phyloP scores from a whole-genome alignment of 2,888 invertebrate species.

The Operophtera brumata region DNA sequence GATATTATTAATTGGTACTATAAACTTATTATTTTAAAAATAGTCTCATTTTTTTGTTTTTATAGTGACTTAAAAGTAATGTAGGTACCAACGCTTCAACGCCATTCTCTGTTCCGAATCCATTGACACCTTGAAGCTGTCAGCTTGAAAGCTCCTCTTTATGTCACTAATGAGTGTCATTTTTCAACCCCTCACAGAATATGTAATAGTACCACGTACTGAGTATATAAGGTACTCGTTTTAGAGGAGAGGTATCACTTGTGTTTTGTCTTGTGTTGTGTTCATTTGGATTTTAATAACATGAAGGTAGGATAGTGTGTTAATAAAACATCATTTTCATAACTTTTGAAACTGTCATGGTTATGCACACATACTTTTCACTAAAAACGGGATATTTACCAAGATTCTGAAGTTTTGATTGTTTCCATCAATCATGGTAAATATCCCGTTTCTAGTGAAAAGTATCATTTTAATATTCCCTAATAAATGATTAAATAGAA shows the following conservation, averaged over 20 bases:
- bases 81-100: conserved; percentile 40
- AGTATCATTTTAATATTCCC: too few species aligned
- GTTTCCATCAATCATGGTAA: too few species aligned
- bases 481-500: too few species aligned
- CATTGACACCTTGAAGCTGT: conserved; percentile 53
- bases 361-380: too few species aligned
- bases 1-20: too few species aligned
- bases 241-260: conserved; percentile 43
- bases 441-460: too few species aligned
- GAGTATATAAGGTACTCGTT: conserved; percentile 59
- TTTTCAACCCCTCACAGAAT: conserved; percentile 62
- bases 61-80: neutral
- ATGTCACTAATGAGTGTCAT: conserved; percentile 61
- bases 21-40: too few species aligned
- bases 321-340: too few species aligned
- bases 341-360: too few species aligned
- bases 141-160: conserved; percentile 67
- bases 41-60: neutral
- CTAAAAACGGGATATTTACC: too few species aligned
- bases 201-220: conserved; percentile 5
- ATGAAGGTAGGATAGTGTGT: conserved; percentile 41
- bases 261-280: conserved; percentile 17
- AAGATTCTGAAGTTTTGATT: too few species aligned
- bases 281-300: conserved; percentile 16
- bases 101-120: conserved; percentile 36